phyloP scores from a whole-genome alignment of 2,113 vertebrate genomes.

The Zosterops lateralis region DNA sequence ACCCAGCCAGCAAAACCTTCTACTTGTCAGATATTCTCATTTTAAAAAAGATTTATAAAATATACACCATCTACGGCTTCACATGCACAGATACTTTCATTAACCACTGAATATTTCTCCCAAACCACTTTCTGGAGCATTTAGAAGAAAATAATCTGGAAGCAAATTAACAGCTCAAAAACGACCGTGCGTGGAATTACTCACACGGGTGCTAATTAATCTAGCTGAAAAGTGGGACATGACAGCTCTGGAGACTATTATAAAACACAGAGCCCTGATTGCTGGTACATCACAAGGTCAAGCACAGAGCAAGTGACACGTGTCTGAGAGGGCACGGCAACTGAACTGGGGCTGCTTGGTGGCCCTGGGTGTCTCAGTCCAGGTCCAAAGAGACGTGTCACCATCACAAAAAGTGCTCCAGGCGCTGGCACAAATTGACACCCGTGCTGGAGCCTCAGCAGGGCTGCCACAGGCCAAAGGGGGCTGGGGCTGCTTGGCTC shows the following conservation, averaged over 20 bases:
- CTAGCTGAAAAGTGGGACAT: not conserved
- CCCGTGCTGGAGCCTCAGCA: not conserved
- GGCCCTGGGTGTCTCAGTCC: not conserved
- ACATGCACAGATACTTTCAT: not conserved
- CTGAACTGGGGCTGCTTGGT: not conserved
- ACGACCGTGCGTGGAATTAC: not conserved
- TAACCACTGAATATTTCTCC: not conserved
- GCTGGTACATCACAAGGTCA: not conserved
- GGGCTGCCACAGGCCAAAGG: not conserved
- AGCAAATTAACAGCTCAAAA: not conserved
- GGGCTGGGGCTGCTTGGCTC: not conserved
- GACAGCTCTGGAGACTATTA: not conserved
- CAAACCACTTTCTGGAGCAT: not conserved
- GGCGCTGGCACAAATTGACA: not conserved
- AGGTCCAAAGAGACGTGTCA: not conserved
- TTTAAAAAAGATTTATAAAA: not conserved
- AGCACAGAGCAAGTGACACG: not conserved
- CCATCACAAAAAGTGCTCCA: not conserved
- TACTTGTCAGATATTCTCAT: not conserved
- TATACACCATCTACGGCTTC: not conserved
- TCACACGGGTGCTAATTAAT: not conserved
- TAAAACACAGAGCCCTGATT: not conserved
- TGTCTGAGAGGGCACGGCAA: not conserved
- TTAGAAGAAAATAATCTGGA: not conserved
- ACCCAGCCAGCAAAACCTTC: slow-evolving; percentile 11